Evolutionary conservation across 2,113 vertebrate species (phyloP), one percentile per base, ranked within the genome.

Genomic region (Pitta sordida): DNA sequence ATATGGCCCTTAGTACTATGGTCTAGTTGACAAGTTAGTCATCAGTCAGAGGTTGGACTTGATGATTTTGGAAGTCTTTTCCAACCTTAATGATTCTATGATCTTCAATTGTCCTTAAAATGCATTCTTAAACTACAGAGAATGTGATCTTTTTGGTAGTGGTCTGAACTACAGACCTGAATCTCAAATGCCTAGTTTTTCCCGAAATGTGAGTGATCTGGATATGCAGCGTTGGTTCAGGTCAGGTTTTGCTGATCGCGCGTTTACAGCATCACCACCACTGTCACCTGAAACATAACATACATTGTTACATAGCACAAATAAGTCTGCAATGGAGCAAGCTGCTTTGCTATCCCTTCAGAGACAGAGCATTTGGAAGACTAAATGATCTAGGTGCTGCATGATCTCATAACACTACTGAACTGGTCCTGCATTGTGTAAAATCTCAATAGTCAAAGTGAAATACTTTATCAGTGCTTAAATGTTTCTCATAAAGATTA

Each of bases 151-250:
- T 39, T 44, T 39, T 36, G 29, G 5, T n/a, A 55, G 13, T 10
- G 19, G 23, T 37, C 23, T 0, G 0, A 63, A 80, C 27, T 46
- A 52, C n/a, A 52, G 24, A 27, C 32, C 12, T 9, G 27, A 30
- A 20, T 44, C 36, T 48, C 52, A 69, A 59, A 67, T 26, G 64
- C 10, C 27, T 59, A 1, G 0, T 32, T 59, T 86, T 18, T 86
- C 22, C 30, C 17, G 39, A 76, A 13, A 71, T 56, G 10, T 20
- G 32, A 80, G 81, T 39, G n/a, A 88, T 22, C 27, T 78, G 30
- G 26, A 70, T 51, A 73, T 4, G 6, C 13, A 30, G 9, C 20
- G 9, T 37, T 52, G n/a, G 34, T 60, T 75, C 36, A 79, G 53
- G 14, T 56, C 0, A 65, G 34, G 15, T 55, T 81, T 92, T 68